Base-by-base conservation (phyloP, 1,140 invertebrate species). In the Drosophila pruinosa region DNA sequence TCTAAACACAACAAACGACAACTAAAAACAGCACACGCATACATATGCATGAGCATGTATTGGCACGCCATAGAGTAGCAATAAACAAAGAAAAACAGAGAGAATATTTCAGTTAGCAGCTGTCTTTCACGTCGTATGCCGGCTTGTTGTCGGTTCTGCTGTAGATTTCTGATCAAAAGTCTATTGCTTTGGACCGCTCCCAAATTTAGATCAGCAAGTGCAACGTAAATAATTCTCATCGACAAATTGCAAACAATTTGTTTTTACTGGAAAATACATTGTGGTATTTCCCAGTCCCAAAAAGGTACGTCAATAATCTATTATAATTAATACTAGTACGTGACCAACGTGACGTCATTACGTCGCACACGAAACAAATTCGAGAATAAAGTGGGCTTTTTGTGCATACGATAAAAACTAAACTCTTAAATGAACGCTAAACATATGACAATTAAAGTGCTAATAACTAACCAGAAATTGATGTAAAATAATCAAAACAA, bases 361-460 rank as follows among this genome's bases (percentile, higher is more conserved):
- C 2, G 38, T 59, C 1, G 7, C 10, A 45, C 56, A 59, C 54
- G 54, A 41, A 43, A 7, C 15, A 5, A 10, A n/a, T n/a, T n/a
- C n/a, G n/a, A n/a, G n/a, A n/a, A 43, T 24, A 47, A 47, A 47
- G 4, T 47, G 14, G 5, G 8, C 12, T 39, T 34, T 7, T 63
- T 50, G 28, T 34, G 17, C 36, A 54, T 26, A 48, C 26, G 12
- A 45, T 36, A 7, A 4, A 12, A 58, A 48, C 21, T 7, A 19
- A 57, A 19, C 47, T 53, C 28, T 59, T 43, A 19, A 79, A 72
- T 65, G 14, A 47, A 38, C 77, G 78, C 75, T 77, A 75, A 82
- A 63, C 62, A 54, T 70, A 41, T 47, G 58, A 75, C 72, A 65
- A 72, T 79, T 72, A 72, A 75, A 79, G 79, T 76, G 67, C 26